A percentile compares a stretch with the other conserved stretches of the same genome.
Evolutionary conservation across 2,888 invertebrate species (phyloP).

Genomic region (Caenorhabditis japonica): DNA sequence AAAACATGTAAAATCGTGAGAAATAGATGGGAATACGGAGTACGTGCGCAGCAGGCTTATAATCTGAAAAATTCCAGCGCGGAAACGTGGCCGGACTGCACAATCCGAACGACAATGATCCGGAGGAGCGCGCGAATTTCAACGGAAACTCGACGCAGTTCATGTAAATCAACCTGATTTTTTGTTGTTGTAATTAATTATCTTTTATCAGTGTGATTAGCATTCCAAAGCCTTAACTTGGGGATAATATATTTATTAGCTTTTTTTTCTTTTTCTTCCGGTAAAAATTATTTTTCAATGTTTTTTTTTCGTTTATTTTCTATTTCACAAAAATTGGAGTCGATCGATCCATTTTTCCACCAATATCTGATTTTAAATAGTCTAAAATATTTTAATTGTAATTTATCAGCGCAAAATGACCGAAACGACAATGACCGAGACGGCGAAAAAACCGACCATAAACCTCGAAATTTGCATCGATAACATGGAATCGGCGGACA

Average conservation of each 20-base stretch:
- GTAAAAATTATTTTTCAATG: neutral
- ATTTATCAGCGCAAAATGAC: conserved; percentile 2
- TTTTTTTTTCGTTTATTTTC: neutral
- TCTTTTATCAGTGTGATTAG: conserved; percentile 11
- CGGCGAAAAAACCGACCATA: neutral
- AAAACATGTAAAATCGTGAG: no score
- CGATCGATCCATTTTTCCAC: neutral
- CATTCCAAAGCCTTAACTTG: conserved; percentile 5
- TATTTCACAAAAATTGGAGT: no score
- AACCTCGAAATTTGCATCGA: conserved; percentile 62
- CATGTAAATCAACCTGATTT: no score
- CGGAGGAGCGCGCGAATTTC: conserved; percentile 56
- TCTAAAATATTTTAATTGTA: neutral
- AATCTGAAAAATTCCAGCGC: conserved; percentile 37
- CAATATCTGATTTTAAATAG: neutral
- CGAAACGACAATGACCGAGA: neutral
- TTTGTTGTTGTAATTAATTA: neutral
- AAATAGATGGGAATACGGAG: no score
- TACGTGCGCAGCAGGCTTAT: no score
- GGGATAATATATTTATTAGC: neutral
- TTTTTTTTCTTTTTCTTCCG: neutral
- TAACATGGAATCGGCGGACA: conserved; percentile 57
- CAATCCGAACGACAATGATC: conserved; percentile 54
- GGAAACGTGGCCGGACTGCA: conserved; percentile 58
- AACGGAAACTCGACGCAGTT: conserved; percentile 68